Percentiles rank a stretch among this genome's conserved stretches.
These are phyloP conservation scores for Aporophyla nigra DNA, from an alignment of 2,888 invertebrate genomes.

Conservation along the genomic window DNA sequence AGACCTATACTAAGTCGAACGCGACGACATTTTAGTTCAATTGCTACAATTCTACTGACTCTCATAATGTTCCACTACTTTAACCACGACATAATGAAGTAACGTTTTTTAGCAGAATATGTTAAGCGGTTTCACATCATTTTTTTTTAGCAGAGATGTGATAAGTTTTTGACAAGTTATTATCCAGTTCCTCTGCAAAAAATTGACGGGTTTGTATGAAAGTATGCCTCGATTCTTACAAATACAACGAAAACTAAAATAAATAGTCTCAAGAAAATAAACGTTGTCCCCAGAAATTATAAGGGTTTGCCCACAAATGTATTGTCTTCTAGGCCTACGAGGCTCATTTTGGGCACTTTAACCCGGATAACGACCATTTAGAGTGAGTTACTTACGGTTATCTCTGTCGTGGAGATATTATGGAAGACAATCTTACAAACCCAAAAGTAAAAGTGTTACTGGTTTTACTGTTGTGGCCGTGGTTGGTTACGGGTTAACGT, in stretches of 20 bases:
- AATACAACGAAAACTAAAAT: conserved; percentile 10
- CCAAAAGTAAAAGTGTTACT: background rate
- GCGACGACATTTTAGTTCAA: too few relatives aligned
- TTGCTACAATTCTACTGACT: too few relatives aligned
- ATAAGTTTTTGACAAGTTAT: too few relatives aligned
- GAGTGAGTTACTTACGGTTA: conserved; percentile 35
- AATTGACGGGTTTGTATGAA: background rate
- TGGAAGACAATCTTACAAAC: background rate
- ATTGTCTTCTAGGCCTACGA: conserved; percentile 11
- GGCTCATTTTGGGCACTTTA: conserved; percentile 22
- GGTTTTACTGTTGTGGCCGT: background rate
- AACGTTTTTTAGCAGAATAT: too few relatives aligned
- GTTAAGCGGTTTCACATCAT: too few relatives aligned
- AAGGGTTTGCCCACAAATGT: conserved; percentile 31
- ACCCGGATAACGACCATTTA: conserved; percentile 33
- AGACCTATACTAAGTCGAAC: too few relatives aligned
- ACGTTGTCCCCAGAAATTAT: conserved; percentile 30
- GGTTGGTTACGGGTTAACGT: background rate
- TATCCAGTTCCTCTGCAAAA: background rate
- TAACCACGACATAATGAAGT: too few relatives aligned
- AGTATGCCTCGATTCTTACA: background rate
- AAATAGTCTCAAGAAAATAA: conserved; percentile 17
- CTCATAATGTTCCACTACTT: too few relatives aligned
- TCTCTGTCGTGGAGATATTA: conserved; percentile 9
- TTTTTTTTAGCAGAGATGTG: too few relatives aligned